Base-by-base conservation (phyloP, 2,113 vertebrate species). In the Platycercus adscitus region DNA sequence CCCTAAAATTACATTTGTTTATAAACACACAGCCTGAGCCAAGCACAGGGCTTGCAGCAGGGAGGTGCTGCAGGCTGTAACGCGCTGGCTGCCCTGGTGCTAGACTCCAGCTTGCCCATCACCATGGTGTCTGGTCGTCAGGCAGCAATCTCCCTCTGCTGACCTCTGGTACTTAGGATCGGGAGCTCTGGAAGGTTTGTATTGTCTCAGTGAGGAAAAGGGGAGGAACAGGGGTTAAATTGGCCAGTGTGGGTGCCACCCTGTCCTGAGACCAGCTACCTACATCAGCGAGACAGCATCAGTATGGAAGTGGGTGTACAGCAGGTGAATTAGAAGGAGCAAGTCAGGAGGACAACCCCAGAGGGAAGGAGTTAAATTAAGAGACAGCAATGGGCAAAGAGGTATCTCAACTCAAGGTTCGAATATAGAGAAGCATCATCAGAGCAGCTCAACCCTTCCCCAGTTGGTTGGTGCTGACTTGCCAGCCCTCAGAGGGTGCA, bases 221-320 rank as follows among this genome's bases (percentile, higher is more conserved):
- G 50, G 35, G 41, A 81, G 41, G 25, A 66, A 33, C 6, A 17
- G 9, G 37, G 31, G 12, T 58, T 80, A 41, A 68, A 58, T 0
- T 33, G 5, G 56, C 21, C 3, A 4, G 33, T 35, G 21, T 24
- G 13, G 56, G 16, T 56, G 86, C 23, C 35, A 37, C 24, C 43
- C 63, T 55, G 18, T 64, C 63, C 65, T 0, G 21, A 26, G n/a
- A 13, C 17, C 46, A 24, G 53, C 52, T 9, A 46, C 86, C 75
- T 61, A 8, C 31, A 18, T 44, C 58, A 46, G 44, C 0, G 0
- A 41, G 50, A 46, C 3, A 61, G 25, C 58, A 35, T 7, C 56
- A 12, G 33, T 37, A 17, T 14, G 17, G 2, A 55, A 31, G 35
- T 19, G 17, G 10, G 8, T 1, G 0, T 17, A 33, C 24, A n/a